phyloP scores from a whole-genome alignment of 2,888 invertebrate genomes.

The Lasioglossum marginatum region DNA sequence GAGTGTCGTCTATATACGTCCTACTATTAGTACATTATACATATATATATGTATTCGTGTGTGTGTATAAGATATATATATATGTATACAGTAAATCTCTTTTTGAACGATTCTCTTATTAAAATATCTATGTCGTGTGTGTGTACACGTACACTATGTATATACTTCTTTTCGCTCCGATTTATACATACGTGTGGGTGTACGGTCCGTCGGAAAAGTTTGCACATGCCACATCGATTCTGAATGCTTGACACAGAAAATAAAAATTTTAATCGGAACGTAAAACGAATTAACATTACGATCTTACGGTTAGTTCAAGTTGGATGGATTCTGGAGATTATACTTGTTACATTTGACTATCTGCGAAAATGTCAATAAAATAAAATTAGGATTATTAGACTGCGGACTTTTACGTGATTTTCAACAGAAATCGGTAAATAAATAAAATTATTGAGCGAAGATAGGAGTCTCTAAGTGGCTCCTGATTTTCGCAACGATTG shows the following conservation, averaged over 20 bases:
- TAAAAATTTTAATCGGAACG: background rate
- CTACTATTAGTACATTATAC: slow-evolving; percentile 50
- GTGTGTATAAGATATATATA: slow-evolving; percentile 19
- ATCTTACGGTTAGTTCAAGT: background rate
- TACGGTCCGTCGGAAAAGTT: slow-evolving; percentile 3
- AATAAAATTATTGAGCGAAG: background rate
- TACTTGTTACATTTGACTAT: no score
- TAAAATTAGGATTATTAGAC: no score
- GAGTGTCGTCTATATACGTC: slow-evolving; percentile 75
- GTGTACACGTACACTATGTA: slow-evolving; percentile 50
- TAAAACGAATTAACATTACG: background rate
- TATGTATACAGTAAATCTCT: slow-evolving; percentile 64
- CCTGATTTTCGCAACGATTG: background rate
- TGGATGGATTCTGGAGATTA: slow-evolving; percentile 1
- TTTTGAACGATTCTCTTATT: slow-evolving; percentile 64
- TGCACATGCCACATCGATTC: background rate
- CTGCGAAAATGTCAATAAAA: no score
- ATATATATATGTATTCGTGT: slow-evolving; percentile 48
- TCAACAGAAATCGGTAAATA: background rate
- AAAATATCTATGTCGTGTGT: slow-evolving; percentile 67
- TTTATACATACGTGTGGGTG: slow-evolving; percentile 41
- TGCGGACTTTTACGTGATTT: background rate
- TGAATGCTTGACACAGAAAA: background rate
- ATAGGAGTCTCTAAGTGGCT: background rate
- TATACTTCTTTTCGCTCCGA: slow-evolving; percentile 34